Evolutionary conservation across 2,113 vertebrate species (phyloP).

Genomic region (Holacanthus passer): DNA sequence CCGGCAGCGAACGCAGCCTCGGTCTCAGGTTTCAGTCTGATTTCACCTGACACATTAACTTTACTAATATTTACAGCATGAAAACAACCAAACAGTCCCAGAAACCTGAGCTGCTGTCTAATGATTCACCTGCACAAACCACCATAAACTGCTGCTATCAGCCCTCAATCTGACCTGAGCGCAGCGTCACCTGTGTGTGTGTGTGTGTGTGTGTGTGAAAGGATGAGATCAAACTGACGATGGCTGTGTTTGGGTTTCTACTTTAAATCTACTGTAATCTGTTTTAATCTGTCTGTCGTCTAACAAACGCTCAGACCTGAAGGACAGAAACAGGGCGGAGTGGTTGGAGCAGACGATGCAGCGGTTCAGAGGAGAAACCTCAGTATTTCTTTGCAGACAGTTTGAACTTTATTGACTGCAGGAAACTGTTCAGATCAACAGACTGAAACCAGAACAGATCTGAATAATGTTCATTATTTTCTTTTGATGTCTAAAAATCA

Average conservation of each 20-base stretch:
- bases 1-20: too few relatives aligned
- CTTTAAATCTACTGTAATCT: constrained; percentile 2
- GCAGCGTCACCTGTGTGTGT: not conserved
- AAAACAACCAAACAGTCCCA: not conserved
- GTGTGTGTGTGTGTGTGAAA: not conserved
- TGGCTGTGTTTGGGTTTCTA: not conserved
- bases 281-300: constrained; percentile 17
- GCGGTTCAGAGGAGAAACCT: too few relatives aligned
- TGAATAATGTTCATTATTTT: too few relatives aligned
- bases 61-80: not conserved
- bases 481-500: too few relatives aligned
- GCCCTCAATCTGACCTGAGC: not conserved
- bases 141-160: not conserved
- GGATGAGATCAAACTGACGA: not conserved
- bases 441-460: not conserved
- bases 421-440: too few relatives aligned
- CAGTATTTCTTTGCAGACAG: too few relatives aligned
- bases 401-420: too few relatives aligned
- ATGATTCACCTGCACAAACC: not conserved
- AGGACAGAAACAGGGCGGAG: too few relatives aligned
- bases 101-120: not conserved
- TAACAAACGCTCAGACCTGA: constrained; percentile 15
- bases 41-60: not conserved
- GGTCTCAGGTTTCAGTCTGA: not conserved
- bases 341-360: too few relatives aligned